These are phyloP conservation scores for Alentia gelatinosa DNA, from an alignment of 2,888 invertebrate genomes.

Conservation along the genomic window DNA sequence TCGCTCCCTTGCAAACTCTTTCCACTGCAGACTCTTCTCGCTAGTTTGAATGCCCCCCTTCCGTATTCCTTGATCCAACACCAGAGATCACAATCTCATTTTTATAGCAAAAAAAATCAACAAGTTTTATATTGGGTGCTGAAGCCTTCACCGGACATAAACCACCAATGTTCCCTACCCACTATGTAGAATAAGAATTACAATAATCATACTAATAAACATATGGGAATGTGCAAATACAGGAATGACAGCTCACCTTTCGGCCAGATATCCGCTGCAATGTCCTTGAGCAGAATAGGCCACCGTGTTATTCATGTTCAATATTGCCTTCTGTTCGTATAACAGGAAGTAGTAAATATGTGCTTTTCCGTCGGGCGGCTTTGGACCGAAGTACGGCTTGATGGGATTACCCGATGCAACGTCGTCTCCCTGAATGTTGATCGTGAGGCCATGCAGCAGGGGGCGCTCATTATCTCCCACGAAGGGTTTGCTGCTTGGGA, in stretches of 20 bases:
- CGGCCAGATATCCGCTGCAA: neutral
- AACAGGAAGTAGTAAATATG: neutral
- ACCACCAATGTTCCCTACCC: too few relatives aligned
- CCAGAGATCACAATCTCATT: too few relatives aligned
- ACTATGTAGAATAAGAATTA: too few relatives aligned
- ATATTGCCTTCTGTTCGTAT: neutral
- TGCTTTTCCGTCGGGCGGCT: neutral
- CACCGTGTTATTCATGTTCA: neutral
- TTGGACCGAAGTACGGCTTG: neutral
- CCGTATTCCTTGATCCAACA: too few relatives aligned
- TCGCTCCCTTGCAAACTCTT: too few relatives aligned
- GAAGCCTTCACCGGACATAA: too few relatives aligned
- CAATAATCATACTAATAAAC: too few relatives aligned
- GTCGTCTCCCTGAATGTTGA: neutral
- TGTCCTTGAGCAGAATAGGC: neutral
- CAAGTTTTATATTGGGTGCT: too few relatives aligned
- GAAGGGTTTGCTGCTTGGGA: neutral
- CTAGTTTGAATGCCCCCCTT: too few relatives aligned
- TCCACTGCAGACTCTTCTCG: too few relatives aligned
- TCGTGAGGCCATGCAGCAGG: slow-evolving; percentile 14
- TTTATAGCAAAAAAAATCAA: too few relatives aligned
- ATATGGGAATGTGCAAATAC: too few relatives aligned
- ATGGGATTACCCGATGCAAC: neutral
- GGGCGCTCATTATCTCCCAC: neutral
- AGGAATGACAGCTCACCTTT: neutral